Evolutionary conservation across 1,140 invertebrate genomes (phyloP).

Genomic region (Archivesica marissinica): DNA sequence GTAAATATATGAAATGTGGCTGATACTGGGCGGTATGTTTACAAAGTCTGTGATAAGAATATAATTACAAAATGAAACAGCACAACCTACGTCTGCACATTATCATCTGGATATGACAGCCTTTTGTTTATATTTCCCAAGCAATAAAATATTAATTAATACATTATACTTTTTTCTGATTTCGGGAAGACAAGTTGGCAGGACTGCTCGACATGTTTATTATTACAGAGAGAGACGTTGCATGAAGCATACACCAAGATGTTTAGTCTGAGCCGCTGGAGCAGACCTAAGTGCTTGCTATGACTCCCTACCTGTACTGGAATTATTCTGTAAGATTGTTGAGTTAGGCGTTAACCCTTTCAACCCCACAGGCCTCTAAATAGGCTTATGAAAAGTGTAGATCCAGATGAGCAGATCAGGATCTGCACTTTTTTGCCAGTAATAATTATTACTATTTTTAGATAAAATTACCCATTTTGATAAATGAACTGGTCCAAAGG

Average conservation of each 20-base stretch:
- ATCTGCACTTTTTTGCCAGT: no score
- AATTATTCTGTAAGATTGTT: no score
- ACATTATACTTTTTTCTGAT: conserved; percentile 1
- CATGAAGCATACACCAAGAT: conserved; percentile 27
- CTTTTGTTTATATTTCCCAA: conserved; percentile 54
- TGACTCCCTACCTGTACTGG: not conserved
- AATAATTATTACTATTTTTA: no score
- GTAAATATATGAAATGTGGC: conserved; percentile 60
- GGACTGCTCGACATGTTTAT: conserved; percentile 4
- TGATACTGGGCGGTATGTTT: conserved; percentile 55
- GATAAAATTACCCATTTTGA: no score
- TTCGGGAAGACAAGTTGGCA: conserved; percentile 18
- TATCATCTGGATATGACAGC: conserved; percentile 54
- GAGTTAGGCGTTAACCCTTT: no score
- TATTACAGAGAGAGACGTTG: conserved; percentile 15
- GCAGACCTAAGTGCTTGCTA: not conserved
- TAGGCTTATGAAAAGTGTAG: no score
- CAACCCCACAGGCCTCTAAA: no score
- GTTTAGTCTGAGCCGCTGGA: conserved; percentile 28
- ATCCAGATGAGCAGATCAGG: no score
- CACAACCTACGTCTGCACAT: conserved; percentile 26
- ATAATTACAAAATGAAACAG: conserved; percentile 54
- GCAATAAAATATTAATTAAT: conserved; percentile 61
- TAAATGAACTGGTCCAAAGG: no score
- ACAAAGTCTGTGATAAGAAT: conserved; percentile 54